Evolutionary conservation across 2,888 invertebrate genomes (phyloP), one percentile per base, ranked within the genome.

Genomic region (Eupithecia insigniata): DNA sequence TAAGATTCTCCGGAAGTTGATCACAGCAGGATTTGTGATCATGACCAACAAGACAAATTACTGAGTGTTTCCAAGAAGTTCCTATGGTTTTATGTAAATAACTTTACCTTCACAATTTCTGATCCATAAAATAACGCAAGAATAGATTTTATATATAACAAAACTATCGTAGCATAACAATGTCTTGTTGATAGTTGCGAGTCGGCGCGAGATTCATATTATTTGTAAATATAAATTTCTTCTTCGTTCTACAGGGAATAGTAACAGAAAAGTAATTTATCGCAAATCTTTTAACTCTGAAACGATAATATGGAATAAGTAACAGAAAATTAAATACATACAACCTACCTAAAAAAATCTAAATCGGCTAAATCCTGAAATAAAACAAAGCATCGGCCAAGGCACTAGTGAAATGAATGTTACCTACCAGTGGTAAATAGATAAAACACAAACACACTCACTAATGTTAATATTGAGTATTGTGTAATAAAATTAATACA

Each of bases 21-120:
- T 62, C 61, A 62, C 18, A 62, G n/a, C 34, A 34, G 2, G 8
- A 62, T 39, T 22, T 64, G 26, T 64, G 61, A 30, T 30, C 60
- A 18, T 30, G 60, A 60, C 30, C 18, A n/a, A 7, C 5, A 16
- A 7, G 12, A 30, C 60, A 30, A 60, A 7, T 28, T 0, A 30
- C 16, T 28, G 16, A 7, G 30, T 18, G 60, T 60, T 60, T 30
- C n/a, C 0, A 30, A 60, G 16, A 16, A 30, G 28, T 30, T 60
- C 28, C 30, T 26, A 55, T 26, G 55, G 55, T 14, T 26, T 26
- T 26, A 14, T 1, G 51, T 46, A 51, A 26, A 55, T 14, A 55
- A 55, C 22, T 1, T 26, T 22, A 10, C 43, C 16, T 39, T 4
- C 16, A 39, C 18, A 18, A 43, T 46, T 46, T 8, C 2, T 51